Evolutionary conservation across 2,113 vertebrate species (phyloP).

Genomic region (Hystrix cristata): DNA sequence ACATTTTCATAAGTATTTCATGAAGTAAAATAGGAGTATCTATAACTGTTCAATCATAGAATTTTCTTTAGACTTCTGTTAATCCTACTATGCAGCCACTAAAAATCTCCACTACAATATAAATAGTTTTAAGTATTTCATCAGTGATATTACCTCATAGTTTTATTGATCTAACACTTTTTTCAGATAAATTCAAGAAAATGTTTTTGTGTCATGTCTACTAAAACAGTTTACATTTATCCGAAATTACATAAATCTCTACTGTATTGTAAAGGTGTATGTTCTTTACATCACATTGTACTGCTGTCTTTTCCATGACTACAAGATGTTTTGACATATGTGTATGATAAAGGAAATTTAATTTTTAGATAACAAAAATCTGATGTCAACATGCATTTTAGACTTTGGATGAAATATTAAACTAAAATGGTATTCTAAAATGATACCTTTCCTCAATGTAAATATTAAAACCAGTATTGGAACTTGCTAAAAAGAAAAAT

Average conservation of each 20-base stretch:
- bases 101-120: neutral
- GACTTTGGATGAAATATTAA: neutral
- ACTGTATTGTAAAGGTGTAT: neutral
- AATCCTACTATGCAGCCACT: neutral
- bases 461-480: conserved; percentile 33
- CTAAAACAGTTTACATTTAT: neutral
- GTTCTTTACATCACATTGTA: neutral
- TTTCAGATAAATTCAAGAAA: neutral
- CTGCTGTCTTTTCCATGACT: neutral
- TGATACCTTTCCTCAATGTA: conserved; percentile 23
- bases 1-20: neutral
- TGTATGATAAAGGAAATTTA: neutral
- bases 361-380: neutral
- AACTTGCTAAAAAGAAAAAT: neutral
- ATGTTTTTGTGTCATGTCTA: neutral
- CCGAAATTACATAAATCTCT: neutral
- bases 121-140: neutral
- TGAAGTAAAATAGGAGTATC: neutral
- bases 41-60: neutral
- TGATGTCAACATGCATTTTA: neutral
- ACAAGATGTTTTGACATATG: neutral
- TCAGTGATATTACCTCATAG: neutral
- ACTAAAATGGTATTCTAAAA: neutral
- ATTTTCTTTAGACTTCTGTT: neutral
- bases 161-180: neutral